Evolutionary conservation across 2,797 vertebrate genomes (phyloP), one percentile per base, ranked within the genome.

Genomic region (Todus mexicanus): DNA sequence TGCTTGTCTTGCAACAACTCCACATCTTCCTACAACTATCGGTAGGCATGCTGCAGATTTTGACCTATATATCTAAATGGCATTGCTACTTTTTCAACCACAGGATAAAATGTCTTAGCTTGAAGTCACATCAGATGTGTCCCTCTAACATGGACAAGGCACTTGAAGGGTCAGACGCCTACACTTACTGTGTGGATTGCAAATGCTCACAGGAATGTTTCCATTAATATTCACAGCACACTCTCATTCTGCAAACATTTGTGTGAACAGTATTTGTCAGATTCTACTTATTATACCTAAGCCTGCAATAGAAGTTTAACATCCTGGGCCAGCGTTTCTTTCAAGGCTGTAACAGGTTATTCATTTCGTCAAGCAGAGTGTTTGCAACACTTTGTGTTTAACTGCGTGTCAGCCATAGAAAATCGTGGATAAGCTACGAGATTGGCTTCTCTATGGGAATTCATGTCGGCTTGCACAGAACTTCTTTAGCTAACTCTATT

Each of bases 191-290:
- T 21, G 48, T 89, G 85, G 91, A 66, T 79, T 79, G 87, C 4
- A 3, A 92, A 86, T 38, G 48, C 59, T 89, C 31, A 23, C 1
- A 51, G 89, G 84, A 91, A 86, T 15, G 82, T 76, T 92, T 80
- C 80, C 88, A 94, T 96, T 93, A 94, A 92, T 94, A 96, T 96
- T 94, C 93, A 95, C 72, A 38, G 50, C 66, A 71, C 73, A 35
- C 37, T 37, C 79, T 95, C 80, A 82, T 96, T 96, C 88, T 93
- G 95, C 91, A 95, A 93, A 94, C 89, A 54, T 68, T 91, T 70
- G 93, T 93, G 89, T 91, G 94, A 96, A 95, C 66, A 73, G 92
- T 95, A 73, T 96, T 96, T 96, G 92, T 94, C 95, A 95, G 89
- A 89, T 91, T 83, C 79, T 84, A 78, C 90, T 94, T 89, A 87